phyloP scores from a whole-genome alignment of 2,113 vertebrate species.

The Indicator maculatus region DNA sequence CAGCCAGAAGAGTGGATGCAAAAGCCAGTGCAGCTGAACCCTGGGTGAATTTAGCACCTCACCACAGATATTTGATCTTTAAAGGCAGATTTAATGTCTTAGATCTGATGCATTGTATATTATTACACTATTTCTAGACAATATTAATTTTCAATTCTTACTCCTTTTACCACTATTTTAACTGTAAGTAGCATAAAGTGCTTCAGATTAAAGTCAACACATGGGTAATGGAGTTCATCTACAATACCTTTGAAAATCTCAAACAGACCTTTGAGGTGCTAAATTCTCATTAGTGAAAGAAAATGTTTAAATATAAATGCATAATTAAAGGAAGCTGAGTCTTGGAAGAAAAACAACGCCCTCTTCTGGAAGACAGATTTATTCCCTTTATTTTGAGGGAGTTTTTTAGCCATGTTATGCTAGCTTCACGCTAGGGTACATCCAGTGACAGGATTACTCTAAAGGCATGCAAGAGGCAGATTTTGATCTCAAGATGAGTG shows the following conservation, averaged over 20 bases:
- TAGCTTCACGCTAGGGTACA: background rate
- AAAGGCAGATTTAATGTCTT: slow-evolving; percentile 28
- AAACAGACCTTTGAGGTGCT: slow-evolving; percentile 1
- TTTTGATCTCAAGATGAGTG: background rate
- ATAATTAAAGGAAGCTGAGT: background rate
- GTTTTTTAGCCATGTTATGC: accelerated
- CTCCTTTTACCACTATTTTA: slow-evolving; percentile 18
- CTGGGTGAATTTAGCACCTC: background rate
- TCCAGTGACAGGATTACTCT: background rate
- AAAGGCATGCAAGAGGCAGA: background rate
- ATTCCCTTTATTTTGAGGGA: background rate
- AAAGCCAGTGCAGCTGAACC: background rate
- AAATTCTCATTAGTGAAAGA: slow-evolving; percentile 19
- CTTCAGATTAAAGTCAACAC: slow-evolving; percentile 18
- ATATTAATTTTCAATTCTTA: background rate
- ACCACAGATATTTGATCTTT: slow-evolving; percentile 21
- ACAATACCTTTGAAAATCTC: background rate
- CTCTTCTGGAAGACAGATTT: background rate
- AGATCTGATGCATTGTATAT: background rate
- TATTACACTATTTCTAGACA: background rate
- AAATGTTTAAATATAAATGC: slow-evolving; percentile 15
- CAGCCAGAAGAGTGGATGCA: background rate
- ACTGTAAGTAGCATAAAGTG: slow-evolving; percentile 2
- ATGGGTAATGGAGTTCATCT: slow-evolving; percentile 29
- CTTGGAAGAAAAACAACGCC: slow-evolving; percentile 36